Conservation (phyloP, 2,113 vertebrate genomes). For the Coryphaenoides rupestris region DNA sequence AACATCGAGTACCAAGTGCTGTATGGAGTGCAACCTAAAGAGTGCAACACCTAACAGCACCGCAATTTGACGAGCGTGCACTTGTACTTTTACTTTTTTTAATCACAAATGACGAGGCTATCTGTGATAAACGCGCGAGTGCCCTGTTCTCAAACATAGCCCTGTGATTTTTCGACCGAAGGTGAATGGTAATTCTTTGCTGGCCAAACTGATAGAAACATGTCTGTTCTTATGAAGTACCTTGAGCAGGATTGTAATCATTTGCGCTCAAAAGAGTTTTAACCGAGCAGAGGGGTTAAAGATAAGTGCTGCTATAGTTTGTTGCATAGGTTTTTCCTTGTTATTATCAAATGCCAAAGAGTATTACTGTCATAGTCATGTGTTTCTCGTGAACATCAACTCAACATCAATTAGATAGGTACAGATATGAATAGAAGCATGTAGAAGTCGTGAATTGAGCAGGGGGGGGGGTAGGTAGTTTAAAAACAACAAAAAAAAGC, state of each 20-base stretch:
- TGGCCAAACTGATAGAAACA: slow-evolving; percentile 54
- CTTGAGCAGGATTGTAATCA: slow-evolving; percentile 49
- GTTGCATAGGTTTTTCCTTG: slow-evolving; percentile 53
- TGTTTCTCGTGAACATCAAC: slow-evolving; percentile 45
- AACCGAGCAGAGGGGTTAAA: slow-evolving; percentile 46
- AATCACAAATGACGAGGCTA: neutral
- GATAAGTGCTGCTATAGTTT: slow-evolving; percentile 77
- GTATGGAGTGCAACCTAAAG: neutral
- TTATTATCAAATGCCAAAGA: slow-evolving; percentile 64
- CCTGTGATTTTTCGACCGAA: slow-evolving; percentile 27
- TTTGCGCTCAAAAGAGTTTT: slow-evolving; percentile 48
- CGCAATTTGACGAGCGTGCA: no score
- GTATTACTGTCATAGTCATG: slow-evolving; percentile 63
- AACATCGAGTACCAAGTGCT: neutral
- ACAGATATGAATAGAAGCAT: slow-evolving; percentile 45
- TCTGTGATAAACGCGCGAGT: slow-evolving; percentile 7
- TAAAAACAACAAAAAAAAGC: slow-evolving; percentile 46
- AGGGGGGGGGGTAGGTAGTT: slow-evolving; percentile 47
- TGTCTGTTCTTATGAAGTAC: slow-evolving; percentile 46
- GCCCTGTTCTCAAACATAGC: slow-evolving; percentile 17
- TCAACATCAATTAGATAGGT: slow-evolving; percentile 40
- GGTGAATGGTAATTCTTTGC: slow-evolving; percentile 24
- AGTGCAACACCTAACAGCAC: neutral
- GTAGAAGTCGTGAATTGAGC: slow-evolving; percentile 41
- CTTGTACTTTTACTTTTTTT: neutral